Conservation (phyloP, 2,113 vertebrate genomes). For the Cranoglanis bouderius region DNA sequence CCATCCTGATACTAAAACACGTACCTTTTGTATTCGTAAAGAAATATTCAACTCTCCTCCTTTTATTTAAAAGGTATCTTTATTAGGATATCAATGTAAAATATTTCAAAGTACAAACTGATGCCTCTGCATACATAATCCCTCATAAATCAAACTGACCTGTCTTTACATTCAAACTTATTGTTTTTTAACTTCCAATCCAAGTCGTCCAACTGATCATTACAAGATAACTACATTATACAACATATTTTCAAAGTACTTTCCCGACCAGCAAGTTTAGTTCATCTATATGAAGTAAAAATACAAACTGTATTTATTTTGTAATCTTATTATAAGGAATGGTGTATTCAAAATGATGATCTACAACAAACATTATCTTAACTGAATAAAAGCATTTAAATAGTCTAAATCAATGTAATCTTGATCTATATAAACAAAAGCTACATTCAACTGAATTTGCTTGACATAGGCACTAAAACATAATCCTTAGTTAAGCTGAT, state of each 20-base stretch:
- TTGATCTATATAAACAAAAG: constrained; percentile 64
- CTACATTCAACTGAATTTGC: constrained; percentile 87
- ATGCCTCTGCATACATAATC: constrained; percentile 95
- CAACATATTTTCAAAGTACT: constrained; percentile 82
- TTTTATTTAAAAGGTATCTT: constrained; percentile 75
- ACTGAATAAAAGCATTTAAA: constrained; percentile 66
- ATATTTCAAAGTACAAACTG: constrained; percentile 91
- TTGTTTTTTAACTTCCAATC: constrained; percentile 85
- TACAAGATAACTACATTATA: constrained; percentile 83
- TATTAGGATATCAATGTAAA: constrained; percentile 98
- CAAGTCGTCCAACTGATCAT: constrained; percentile 89
- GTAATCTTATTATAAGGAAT: constrained; percentile 57
- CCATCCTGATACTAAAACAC: not conserved
- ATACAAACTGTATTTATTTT: constrained; percentile 16
- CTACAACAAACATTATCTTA: constrained; percentile 49
- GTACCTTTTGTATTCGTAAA: not conserved
- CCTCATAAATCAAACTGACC: constrained; percentile 86
- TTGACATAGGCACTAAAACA: constrained; percentile 76
- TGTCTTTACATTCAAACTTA: constrained; percentile 95
- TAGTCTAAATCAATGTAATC: constrained; percentile 61
- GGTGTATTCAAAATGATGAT: constrained; percentile 57
- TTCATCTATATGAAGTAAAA: constrained; percentile 70
- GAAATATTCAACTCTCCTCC: constrained; percentile 10
- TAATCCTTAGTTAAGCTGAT: constrained; percentile 96
- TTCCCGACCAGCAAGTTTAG: constrained; percentile 81